Percentiles rank a stretch among this genome's conserved stretches.
These are phyloP conservation scores for Siphonodentalium dalli DNA, from an alignment of 2,888 invertebrate species.

Conservation along the genomic window DNA sequence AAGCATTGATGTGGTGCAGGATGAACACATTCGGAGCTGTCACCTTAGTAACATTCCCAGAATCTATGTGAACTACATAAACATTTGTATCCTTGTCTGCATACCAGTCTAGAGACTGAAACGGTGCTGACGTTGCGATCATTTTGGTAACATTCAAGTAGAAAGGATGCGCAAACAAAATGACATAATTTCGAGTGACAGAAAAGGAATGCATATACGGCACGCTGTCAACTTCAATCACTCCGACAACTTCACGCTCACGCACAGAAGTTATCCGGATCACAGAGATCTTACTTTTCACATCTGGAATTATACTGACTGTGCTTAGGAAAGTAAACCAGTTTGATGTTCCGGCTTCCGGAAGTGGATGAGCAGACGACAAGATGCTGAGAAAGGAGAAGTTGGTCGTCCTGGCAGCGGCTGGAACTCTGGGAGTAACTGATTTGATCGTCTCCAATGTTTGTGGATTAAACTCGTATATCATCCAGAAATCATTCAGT, in stretches of 20 bases:
- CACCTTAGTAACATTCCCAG: conserved; percentile 33
- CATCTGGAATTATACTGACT: conserved; percentile 36
- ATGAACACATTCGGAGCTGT: conserved; percentile 37
- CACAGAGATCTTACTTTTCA: conserved; percentile 32
- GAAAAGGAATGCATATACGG: conserved; percentile 59
- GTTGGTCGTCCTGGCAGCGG: conserved; percentile 1
- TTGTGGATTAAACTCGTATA: conserved; percentile 33
- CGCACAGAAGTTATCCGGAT: conserved; percentile 37
- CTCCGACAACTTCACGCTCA: conserved; percentile 41
- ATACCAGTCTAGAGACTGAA: conserved; percentile 45
- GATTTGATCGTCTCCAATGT: conserved; percentile 33
- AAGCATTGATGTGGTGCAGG: conserved; percentile 55
- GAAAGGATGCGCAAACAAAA: conserved; percentile 48
- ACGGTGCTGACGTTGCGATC: conserved; percentile 36
- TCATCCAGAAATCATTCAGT: conserved; percentile 36
- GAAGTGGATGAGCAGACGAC: conserved; percentile 55
- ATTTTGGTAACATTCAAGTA: conserved; percentile 41
- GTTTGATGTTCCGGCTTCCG: conserved; percentile 39
- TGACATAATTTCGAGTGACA: conserved; percentile 41
- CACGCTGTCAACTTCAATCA: conserved; percentile 37
- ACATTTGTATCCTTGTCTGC: conserved; percentile 30
- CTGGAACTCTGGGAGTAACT: conserved; percentile 23
- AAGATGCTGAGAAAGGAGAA: conserved; percentile 9
- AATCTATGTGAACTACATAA: conserved; percentile 41
- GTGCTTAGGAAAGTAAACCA: conserved; percentile 43